Evolutionary conservation across 2,888 invertebrate genomes (phyloP).

Genomic region (Pecten maximus): DNA sequence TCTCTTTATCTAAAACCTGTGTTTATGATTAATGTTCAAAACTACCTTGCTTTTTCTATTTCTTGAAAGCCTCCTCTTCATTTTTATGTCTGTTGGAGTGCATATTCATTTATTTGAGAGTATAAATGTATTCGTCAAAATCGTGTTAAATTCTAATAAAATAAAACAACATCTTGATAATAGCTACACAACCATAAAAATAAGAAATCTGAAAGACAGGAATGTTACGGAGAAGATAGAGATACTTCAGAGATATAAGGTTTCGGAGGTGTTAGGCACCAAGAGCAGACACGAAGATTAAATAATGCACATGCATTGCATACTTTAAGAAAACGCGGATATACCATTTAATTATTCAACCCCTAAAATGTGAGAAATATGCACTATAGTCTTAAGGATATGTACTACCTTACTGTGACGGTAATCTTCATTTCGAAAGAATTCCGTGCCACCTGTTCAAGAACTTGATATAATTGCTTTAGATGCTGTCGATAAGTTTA

Average conservation of each 20-base stretch:
- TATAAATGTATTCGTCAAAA: background rate
- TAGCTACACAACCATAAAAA: background rate
- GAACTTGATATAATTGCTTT: background rate
- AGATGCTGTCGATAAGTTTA: too few species aligned
- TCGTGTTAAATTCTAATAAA: constrained; percentile 5
- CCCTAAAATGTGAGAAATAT: background rate
- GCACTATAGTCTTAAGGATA: background rate
- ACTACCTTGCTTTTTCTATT: background rate
- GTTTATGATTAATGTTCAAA: background rate
- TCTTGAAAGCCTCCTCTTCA: background rate
- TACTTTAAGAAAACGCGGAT: background rate
- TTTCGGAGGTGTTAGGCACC: background rate
- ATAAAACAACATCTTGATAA: background rate
- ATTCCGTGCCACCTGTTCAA: background rate
- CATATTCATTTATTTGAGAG: constrained; percentile 16
- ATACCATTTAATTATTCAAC: background rate
- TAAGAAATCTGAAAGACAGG: background rate
- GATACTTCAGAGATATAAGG: background rate
- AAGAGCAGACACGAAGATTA: background rate
- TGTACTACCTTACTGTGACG: background rate
- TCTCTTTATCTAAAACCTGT: background rate
- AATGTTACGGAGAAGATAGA: background rate
- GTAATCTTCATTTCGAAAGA: background rate
- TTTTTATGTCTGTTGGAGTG: background rate
- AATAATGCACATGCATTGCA: background rate